phyloP scores from a whole-genome alignment of 2,888 invertebrate species.

The Cataglyphis albicans region DNA sequence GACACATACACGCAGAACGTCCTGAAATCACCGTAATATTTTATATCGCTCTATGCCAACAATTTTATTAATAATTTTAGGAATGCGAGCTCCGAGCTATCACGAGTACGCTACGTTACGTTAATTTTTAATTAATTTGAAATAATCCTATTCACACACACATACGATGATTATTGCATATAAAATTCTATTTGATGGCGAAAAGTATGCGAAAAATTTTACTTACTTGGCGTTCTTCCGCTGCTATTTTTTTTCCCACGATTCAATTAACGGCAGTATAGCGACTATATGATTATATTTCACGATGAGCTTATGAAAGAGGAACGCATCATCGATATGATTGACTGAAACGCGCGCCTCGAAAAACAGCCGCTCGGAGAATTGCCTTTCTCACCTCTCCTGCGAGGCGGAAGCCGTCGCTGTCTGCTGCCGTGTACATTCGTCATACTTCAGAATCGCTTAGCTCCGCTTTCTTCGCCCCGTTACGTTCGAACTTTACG shows the following conservation, averaged over 20 bases:
- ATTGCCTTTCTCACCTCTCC: conserved; percentile 15
- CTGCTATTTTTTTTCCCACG: neutral
- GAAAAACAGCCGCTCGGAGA: conserved; percentile 19
- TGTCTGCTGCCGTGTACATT: conserved; percentile 66
- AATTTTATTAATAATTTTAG: conserved; percentile 66
- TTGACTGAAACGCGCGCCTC: neutral
- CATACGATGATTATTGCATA: conserved; percentile 46
- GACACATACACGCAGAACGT: neutral
- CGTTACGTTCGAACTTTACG: conserved; percentile 55
- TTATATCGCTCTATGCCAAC: conserved; percentile 24
- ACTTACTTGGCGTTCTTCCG: neutral
- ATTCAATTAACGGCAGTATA: neutral
- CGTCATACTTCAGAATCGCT: conserved; percentile 77
- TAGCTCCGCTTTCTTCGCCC: conserved; percentile 62
- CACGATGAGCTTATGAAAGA: neutral
- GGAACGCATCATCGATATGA: conserved; percentile 3
- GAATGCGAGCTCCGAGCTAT: conserved; percentile 39
- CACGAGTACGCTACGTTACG: conserved; percentile 20
- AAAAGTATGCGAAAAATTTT: conserved; percentile 52
- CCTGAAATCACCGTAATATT: neutral
- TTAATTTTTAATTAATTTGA: conserved; percentile 71
- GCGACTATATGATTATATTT: conserved; percentile 1
- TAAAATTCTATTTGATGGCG: conserved; percentile 58
- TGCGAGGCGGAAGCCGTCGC: neutral
- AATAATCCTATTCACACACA: conserved; percentile 12